These are phyloP conservation scores for Contarinia nasturtii DNA, from an alignment of 1,140 invertebrate genomes.

Conservation along the genomic window DNA sequence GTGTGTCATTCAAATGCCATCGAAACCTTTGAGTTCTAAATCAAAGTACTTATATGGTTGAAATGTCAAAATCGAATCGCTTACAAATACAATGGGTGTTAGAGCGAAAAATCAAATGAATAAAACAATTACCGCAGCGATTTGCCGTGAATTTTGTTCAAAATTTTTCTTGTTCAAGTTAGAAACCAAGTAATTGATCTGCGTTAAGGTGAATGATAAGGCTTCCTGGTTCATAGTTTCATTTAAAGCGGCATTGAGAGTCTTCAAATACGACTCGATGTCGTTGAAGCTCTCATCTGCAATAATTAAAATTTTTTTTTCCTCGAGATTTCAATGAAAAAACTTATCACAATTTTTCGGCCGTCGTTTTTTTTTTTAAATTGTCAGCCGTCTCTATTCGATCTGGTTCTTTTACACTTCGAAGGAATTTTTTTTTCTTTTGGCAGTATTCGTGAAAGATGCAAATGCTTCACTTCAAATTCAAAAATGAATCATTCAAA, in stretches of 20 bases:
- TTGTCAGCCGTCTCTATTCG: too few relatives aligned
- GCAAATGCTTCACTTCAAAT: too few relatives aligned
- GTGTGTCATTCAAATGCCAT: too few relatives aligned
- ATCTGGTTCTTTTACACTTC: too few relatives aligned
- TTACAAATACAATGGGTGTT: not conserved
- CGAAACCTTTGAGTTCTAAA: too few relatives aligned
- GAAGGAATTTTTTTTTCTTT: too few relatives aligned
- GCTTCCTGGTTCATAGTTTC: conserved; percentile 98
- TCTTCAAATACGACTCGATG: conserved; percentile 41
- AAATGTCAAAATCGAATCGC: not conserved
- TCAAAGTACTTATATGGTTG: too few relatives aligned
- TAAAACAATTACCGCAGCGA: conserved; percentile 27
- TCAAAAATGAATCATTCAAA: too few relatives aligned
- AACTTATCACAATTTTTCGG: not conserved
- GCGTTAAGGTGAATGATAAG: conserved; percentile 91
- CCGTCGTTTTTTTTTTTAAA: not conserved
- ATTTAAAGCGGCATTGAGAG: conserved; percentile 58
- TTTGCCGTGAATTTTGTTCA: conserved; percentile 41
- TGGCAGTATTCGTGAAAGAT: too few relatives aligned
- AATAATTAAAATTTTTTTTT: not conserved
- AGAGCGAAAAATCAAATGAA: not conserved
- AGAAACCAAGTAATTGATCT: conserved; percentile 90
- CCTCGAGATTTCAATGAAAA: not conserved
- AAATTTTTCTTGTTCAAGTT: conserved; percentile 92
- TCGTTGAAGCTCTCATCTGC: conserved; percentile 55